Base-by-base conservation (phyloP, 2,797 vertebrate genomes). In the Sebastes hopkinsi region DNA sequence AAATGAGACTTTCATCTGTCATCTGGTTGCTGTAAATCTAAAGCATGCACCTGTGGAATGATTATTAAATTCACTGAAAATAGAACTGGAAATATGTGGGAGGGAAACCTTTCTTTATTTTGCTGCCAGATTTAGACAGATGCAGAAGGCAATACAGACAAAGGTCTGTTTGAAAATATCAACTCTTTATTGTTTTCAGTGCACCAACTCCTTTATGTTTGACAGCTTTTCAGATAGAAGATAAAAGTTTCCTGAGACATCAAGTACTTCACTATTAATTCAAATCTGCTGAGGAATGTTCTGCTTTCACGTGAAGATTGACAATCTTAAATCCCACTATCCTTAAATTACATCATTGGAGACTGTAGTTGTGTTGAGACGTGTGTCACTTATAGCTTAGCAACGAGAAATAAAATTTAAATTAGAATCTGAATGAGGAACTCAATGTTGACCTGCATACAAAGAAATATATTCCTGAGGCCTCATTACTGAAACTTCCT, bases 1-100 rank as follows among this genome's bases (percentile, higher is more conserved):
- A 62, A 62, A 60, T 75, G 50, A 56, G 25, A 68, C 55, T 70
- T 88, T 68, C n/a, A 75, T 82, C 52, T 36, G 13, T 79, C 81
- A 74, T 80, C 70, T 70, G 65, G 27, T 65, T 50, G 27, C 56
- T 46, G 59, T 71, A 34, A 72, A 71, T 55, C 8, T n/a, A 29
- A 79, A 72, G 29, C 13, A n/a, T 25, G 32, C 59, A 79, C 60
- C 55, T 71, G 75, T 67, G 30, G 32, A 69, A 72, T 61, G n/a
- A 72, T 75, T 54, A 25, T 62, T 77, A 30, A 66, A 77, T 68
- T 69, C 9, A 52, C 59, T 25, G 30, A 50, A 36, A 59, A 71
- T 20, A 67, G 7, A 72, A 61, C 46, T 34, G 4, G 32, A 58
- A 59, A 56, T 30, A 34, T 62, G 46, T 70, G 60, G 54, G 52